These are phyloP conservation scores for Leptoclinus maculatus DNA, from an alignment of 2,797 vertebrate species.

Conservation along the genomic window DNA sequence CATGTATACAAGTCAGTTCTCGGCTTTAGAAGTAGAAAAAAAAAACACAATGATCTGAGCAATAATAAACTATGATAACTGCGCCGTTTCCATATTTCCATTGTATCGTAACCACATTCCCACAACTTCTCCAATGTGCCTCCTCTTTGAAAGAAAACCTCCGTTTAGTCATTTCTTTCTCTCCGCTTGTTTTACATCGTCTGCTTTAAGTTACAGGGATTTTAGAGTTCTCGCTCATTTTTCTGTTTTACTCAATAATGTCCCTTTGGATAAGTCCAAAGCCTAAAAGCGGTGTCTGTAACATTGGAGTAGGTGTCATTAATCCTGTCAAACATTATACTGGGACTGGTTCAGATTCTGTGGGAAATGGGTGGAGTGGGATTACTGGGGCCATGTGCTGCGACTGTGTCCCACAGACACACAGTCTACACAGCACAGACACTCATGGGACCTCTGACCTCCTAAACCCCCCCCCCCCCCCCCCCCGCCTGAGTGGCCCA, in stretches of 20 bases:
- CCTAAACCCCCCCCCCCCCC: slow-evolving; percentile 36
- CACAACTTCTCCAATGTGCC: slow-evolving; percentile 30
- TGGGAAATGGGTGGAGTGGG: slow-evolving; percentile 77
- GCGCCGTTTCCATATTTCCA: slow-evolving; percentile 34
- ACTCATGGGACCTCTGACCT: slow-evolving; percentile 73
- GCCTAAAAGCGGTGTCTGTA: slow-evolving; percentile 51
- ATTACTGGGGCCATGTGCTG: slow-evolving; percentile 77
- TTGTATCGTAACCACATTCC: slow-evolving; percentile 45
- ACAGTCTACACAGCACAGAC: slow-evolving; percentile 81
- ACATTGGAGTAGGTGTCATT: slow-evolving; percentile 57
- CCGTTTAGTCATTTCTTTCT: slow-evolving; percentile 28
- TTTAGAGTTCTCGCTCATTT: slow-evolving; percentile 6
- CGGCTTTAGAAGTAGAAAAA: slow-evolving; percentile 47
- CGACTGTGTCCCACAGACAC: slow-evolving; percentile 77
- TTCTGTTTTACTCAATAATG: slow-evolving; percentile 14
- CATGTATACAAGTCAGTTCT: slow-evolving; percentile 54
- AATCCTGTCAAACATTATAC: slow-evolving; percentile 66
- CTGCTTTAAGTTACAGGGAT: slow-evolving; percentile 25
- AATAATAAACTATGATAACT: slow-evolving; percentile 56
- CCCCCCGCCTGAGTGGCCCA: slow-evolving; percentile 55
- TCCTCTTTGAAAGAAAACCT: slow-evolving; percentile 22
- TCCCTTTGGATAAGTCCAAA: slow-evolving; percentile 23
- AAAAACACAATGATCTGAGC: slow-evolving; percentile 56
- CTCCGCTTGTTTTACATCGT: slow-evolving; percentile 25
- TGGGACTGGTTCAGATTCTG: slow-evolving; percentile 58